These are phyloP conservation scores for Chaitophorus viminalis DNA, from an alignment of 2,888 invertebrate species.

Conservation along the genomic window DNA sequence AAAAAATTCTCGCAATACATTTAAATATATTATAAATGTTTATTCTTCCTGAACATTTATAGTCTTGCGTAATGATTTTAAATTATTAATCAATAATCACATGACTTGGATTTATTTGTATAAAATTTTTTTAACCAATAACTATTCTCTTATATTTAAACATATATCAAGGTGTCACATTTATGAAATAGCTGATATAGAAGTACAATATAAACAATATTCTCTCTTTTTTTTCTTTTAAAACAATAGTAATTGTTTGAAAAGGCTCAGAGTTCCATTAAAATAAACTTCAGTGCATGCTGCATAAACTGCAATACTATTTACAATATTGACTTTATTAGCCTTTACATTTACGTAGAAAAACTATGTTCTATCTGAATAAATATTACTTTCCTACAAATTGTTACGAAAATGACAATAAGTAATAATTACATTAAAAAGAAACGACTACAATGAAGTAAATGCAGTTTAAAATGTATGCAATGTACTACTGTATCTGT, in stretches of 20 bases:
- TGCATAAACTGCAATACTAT: neutral
- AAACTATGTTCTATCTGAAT: no score
- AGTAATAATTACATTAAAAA: no score
- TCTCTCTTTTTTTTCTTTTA: constrained; percentile 28
- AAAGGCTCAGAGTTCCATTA: constrained; percentile 25
- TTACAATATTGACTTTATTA: no score
- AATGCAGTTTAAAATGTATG: no score
- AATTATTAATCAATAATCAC: neutral
- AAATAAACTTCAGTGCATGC: neutral
- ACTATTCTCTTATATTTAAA: neutral
- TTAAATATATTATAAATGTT: no score
- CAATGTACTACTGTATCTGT: no score
- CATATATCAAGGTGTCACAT: constrained; percentile 12
- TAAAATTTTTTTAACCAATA: neutral
- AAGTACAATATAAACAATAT: neutral
- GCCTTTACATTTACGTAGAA: no score
- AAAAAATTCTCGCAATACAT: neutral
- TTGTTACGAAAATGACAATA: no score
- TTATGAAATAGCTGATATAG: neutral
- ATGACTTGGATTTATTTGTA: neutral
- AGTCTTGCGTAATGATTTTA: neutral
- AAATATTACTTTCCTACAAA: no score
- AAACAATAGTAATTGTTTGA: constrained; percentile 44
- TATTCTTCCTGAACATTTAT: no score
- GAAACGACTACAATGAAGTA: no score